Base-by-base conservation (phyloP, 1,140 invertebrate species). In the Bombyx mandarina region DNA sequence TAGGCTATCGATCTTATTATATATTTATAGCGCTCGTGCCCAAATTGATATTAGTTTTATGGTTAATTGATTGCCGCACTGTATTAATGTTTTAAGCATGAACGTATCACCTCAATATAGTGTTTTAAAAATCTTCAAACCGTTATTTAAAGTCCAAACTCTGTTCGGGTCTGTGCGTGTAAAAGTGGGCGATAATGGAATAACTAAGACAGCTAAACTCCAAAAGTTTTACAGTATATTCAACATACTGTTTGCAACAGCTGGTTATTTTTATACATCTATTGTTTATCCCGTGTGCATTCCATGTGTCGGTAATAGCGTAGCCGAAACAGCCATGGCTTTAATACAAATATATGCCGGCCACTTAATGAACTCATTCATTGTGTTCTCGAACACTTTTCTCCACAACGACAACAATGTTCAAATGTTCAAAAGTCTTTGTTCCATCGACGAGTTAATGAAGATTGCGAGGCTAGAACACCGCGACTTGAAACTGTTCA, bases 61-160 rank as follows among this genome's bases (percentile, higher is more conserved):
- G 26, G 2, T 35, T 35, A 35, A 35, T 35, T 35, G 26, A 35
- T 2, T 46, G 6, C 45, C n/a, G 6, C 45, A 46, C 45, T 1
- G 8, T 1, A 46, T 12, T 9, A 2, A 46, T 46, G n/a, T 46
- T 4, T 46, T 46, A 3, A 8, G 3, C 2, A 12, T 46, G 45
- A 9, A 9, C 45, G 8, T 9, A 9, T 9, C 45, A 8, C n/a
- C 2, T 12, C 45, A 3, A 46, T 9, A 9, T 2, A 9, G 2
- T 46, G n/a, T 46, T 12, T 8, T 46, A 1, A 46, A 7, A 46
- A 46, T 54, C 8, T 57, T 52, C n/a, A 57, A 57, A n/a, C 56
- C 56, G 8, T 12, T 57, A 7, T 35, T 45, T 6, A 35, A 52
- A 18, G 43, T 46, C 4, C 56, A 52, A 45, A 44, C 44, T n/a